Evolutionary conservation across 2,888 invertebrate genomes (phyloP).

Genomic region (Celastrina argiolus): DNA sequence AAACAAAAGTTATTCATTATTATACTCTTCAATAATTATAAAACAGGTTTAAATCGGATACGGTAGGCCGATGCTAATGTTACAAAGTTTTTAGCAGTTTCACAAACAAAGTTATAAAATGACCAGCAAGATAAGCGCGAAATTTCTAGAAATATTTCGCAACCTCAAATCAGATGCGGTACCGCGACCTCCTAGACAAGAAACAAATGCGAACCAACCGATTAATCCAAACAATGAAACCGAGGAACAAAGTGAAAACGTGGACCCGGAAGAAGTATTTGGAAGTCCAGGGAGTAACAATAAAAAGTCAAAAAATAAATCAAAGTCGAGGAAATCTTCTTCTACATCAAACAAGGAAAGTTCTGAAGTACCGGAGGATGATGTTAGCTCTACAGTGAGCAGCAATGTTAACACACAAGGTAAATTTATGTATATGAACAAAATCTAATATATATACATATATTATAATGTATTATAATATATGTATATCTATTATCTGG

Average conservation of each 20-base stretch:
- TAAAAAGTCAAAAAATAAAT: constrained; percentile 43
- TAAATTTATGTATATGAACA: constrained; percentile 30
- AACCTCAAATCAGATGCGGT: constrained; percentile 73
- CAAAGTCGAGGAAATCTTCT: constrained; percentile 44
- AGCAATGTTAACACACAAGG: constrained; percentile 62
- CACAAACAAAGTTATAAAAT: constrained; percentile 30
- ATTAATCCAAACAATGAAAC: constrained; percentile 35
- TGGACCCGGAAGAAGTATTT: constrained; percentile 47
- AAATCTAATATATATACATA: too few species aligned
- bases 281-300: constrained; percentile 45
- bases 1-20: not conserved
- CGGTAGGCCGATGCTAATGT: not conserved
- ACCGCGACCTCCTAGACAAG: constrained; percentile 64
- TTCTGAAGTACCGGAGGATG: constrained; percentile 31
- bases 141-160: constrained; percentile 59
- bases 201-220: constrained; percentile 26
- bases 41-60: not conserved
- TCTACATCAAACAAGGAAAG: constrained; percentile 31
- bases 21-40: not conserved
- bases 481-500: too few species aligned
- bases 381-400: constrained; percentile 37
- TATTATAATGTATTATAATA: too few species aligned
- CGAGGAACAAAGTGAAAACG: constrained; percentile 40
- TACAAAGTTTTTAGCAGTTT: not conserved
- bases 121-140: constrained; percentile 42